These are phyloP conservation scores for Caenorhabditis doughertyi DNA, from an alignment of 2,888 invertebrate species.

Conservation along the genomic window DNA sequence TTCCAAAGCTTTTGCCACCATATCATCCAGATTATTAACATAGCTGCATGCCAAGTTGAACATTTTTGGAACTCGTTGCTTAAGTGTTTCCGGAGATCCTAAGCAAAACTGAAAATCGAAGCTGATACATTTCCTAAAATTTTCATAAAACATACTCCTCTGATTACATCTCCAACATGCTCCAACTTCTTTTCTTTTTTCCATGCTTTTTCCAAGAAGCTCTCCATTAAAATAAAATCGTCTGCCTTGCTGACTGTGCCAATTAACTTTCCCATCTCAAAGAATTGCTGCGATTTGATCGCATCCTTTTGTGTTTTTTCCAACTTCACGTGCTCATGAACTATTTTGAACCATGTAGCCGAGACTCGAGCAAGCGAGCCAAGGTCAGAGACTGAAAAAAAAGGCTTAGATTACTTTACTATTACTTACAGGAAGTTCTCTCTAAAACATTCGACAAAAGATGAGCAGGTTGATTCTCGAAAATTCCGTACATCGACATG, in stretches of 20 bases:
- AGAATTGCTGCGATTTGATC: not conserved
- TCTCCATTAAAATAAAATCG: not conserved
- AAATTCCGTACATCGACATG: constrained; percentile 4
- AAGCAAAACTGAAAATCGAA: constrained; percentile 1
- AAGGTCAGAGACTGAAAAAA: not conserved
- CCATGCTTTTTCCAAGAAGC: not conserved
- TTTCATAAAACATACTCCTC: not conserved
- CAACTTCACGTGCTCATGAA: not conserved
- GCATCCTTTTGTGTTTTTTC: not conserved
- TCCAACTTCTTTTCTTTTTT: not conserved
- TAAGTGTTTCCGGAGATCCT: too few relatives aligned
- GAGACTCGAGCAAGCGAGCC: not conserved
- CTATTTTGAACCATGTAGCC: not conserved
- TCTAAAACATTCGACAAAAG: not conserved
- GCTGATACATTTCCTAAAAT: not conserved
- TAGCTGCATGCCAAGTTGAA: not conserved
- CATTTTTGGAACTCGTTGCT: not conserved
- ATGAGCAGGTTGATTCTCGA: constrained; percentile 4
- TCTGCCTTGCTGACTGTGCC: not conserved
- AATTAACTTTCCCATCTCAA: not conserved
- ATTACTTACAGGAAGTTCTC: constrained; percentile 2
- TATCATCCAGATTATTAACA: not conserved
- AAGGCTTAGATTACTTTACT: not conserved
- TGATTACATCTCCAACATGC: not conserved
- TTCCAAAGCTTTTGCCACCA: not conserved